Evolutionary conservation across 1,140 invertebrate genomes (phyloP), one percentile per base, ranked within the genome.

Genomic region (Oncopeltus fasciatus): DNA sequence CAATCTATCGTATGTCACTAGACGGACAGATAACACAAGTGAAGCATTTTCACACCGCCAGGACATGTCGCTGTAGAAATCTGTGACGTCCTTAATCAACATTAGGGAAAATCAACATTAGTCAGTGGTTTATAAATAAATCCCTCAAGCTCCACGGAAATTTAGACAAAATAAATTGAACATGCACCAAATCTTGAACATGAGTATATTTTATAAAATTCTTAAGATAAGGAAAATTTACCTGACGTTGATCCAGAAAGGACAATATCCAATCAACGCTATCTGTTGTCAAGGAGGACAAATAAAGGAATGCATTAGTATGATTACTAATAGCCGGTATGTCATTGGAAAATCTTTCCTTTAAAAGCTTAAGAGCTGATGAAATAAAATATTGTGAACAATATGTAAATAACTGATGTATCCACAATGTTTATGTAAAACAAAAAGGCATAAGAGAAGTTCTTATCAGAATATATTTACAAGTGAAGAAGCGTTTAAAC

Each of bases 211-310:
- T 38, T 38, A 38, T 38, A 38, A 38, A 38, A 38, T 38, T 38
- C 31, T 38, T 38, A 8, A 5, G 14, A 8, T 8, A 8, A 38
- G 31, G 14, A 14, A 38, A 14, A 14, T 38, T 38, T 14, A 38
- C 75, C 80, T 38, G 31, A 14, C 14, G 31, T 14, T 38, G 14
- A 38, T 38, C 31, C 5, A 38, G 31, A 38, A 38, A 38, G 14
- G 5, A 38, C 14, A 5, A 8, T 8, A 38, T 38, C 31, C 5
- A 38, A 38, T 38, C 31, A 38, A 38, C 14, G 31, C 14, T 38
- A 14, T 14, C 14, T 8, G 14, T n/a, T n/a, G n/a, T 5, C 5
- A 38, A 14, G 31, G 5, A 38, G 14, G n/a, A n/a, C n/a, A n/a
- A 29, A 38, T 38, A 5, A 38, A 38, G 31, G 5, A 38, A 8